Evolutionary conservation across 2,113 vertebrate species (phyloP), one percentile per base, ranked within the genome.

Genomic region (Suricata suricatta): DNA sequence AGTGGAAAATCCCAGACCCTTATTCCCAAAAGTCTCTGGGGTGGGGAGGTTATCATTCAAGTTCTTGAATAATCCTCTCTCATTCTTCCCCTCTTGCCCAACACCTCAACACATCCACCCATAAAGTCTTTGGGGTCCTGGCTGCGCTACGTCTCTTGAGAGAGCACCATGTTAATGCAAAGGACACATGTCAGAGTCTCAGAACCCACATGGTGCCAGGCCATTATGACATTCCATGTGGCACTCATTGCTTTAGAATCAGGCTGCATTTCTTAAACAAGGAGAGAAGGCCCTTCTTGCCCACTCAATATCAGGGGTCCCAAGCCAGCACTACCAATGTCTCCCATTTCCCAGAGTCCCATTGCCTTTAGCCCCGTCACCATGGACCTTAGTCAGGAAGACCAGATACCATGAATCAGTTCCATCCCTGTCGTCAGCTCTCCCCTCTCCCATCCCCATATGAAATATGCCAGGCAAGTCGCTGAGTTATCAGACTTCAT

Each of bases 101-200:
- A 27, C 5, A 1, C 35, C 64, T 81, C 41, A 76, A 31, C 27
- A 35, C 9, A n/a, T 52, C 33, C 72, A 66, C 10, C 17, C 33
- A 52, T 71, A 81, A 85, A 86, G 90, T n/a, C 16, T 85, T 63
- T 52, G 44, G 41, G 79, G 52, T 44, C 23, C 38, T 84, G 52
- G 64, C 29, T 72, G 25, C 29, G 16, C 68, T 63, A 6, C 19
- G 74, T 38, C 17, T 44, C 21, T 41, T 38, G 31, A 90, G 19
- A 50, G 15, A 6, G 6, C 5, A 47, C 3, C 47, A 33, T 9
- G 12, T 77, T 41, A 54, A 35, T 25, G 84, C 31, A 5, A 85
- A 63, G 5, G 64, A 63, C 17, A 47, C 21, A 23, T 52, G 17
- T 76, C 29, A 23, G 8, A 4, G 15, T 21, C 64, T 90, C 68